Conservation (phyloP, 2,888 invertebrate species). For the Hypolimnas misippus region DNA sequence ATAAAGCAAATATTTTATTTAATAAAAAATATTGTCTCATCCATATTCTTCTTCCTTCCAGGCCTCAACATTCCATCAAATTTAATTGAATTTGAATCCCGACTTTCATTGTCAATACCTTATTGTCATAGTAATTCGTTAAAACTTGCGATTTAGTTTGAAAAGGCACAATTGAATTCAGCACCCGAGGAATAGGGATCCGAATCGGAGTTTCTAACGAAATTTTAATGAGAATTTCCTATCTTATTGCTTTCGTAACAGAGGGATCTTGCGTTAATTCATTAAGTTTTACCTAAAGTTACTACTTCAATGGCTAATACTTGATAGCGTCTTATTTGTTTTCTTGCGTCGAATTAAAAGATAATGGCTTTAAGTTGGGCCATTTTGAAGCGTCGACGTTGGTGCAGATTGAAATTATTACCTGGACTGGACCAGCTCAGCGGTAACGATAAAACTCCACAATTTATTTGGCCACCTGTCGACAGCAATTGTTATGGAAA, state of each 20-base stretch:
- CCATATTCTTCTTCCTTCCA: conserved; percentile 16
- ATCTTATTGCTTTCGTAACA: conserved; percentile 73
- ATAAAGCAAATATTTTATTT: too few relatives aligned
- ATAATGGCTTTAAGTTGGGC: conserved; percentile 75
- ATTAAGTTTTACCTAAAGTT: conserved; percentile 50
- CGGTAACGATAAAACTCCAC: conserved; percentile 70
- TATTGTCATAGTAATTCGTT: conserved; percentile 74
- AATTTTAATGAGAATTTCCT: conserved; percentile 82
- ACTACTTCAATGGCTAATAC: conserved; percentile 48
- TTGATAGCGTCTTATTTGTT: conserved; percentile 66
- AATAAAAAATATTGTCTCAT: conserved; percentile 2
- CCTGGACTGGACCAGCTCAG: conserved; percentile 58
- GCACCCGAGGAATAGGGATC: conserved; percentile 57
- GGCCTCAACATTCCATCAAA: conserved; percentile 39
- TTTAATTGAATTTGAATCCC: conserved; percentile 51
- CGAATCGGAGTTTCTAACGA: conserved; percentile 58
- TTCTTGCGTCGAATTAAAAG: conserved; percentile 70
- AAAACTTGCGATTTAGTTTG: conserved; percentile 77
- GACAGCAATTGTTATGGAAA: conserved; percentile 41
- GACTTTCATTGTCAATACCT: conserved; percentile 62
- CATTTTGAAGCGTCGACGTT: conserved; percentile 67
- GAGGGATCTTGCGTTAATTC: conserved; percentile 69
- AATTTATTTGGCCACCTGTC: conserved; percentile 78
- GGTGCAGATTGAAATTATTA: conserved; percentile 79
- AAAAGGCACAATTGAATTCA: conserved; percentile 67